A percentile compares a stretch with the other conserved stretches of the same genome.
phyloP scores from a whole-genome alignment of 2,797 vertebrate genomes.

The Hylomyscus alleni region DNA sequence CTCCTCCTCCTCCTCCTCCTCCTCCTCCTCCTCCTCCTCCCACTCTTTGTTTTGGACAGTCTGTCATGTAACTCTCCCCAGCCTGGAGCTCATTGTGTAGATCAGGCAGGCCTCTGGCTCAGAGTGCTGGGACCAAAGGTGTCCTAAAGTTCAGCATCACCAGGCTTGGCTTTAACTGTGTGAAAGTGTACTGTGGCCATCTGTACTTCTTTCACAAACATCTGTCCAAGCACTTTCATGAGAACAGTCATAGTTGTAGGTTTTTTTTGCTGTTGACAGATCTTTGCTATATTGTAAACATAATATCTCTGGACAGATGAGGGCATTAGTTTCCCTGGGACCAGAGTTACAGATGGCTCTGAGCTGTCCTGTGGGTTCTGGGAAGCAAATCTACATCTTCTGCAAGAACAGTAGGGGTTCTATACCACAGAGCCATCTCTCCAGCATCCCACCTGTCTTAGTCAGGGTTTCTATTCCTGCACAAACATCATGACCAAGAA shows the following conservation, averaged over 20 bases:
- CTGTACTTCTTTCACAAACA: background rate
- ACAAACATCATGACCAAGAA: too few relatives aligned
- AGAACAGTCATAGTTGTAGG: background rate
- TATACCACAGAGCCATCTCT: background rate
- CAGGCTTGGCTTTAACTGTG: background rate
- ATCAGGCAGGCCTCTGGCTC: background rate
- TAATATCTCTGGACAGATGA: background rate
- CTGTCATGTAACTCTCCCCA: background rate
- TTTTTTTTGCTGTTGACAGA: background rate
- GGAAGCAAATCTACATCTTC: background rate
- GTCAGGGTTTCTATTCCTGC: too few relatives aligned
- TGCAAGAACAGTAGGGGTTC: background rate
- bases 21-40: background rate
- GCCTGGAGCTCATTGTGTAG: background rate
- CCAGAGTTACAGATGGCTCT: background rate
- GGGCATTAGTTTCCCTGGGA: background rate
- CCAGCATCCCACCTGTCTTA: background rate
- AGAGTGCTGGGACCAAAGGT: background rate
- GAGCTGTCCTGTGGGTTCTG: background rate
- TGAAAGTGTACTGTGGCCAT: background rate
- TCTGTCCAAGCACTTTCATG: background rate
- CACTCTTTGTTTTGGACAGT: background rate
- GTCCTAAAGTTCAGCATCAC: background rate
- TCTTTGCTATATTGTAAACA: background rate
- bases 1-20: background rate